phyloP scores from a whole-genome alignment of 2,113 vertebrate genomes.

The Thunnus thynnus region DNA sequence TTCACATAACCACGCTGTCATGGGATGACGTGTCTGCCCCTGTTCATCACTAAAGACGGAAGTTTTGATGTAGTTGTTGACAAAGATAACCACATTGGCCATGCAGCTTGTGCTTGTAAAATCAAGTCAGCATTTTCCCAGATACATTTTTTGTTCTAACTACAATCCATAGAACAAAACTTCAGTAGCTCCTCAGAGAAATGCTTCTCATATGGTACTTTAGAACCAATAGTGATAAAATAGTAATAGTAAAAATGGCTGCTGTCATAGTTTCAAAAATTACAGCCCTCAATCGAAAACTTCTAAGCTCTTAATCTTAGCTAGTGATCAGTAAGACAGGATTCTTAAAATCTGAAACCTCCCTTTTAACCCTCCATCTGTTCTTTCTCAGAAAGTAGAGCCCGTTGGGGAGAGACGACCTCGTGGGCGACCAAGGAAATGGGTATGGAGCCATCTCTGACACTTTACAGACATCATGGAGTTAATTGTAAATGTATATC shows the following conservation, averaged over 20 bases:
- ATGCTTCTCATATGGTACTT: background rate
- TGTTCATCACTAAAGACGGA: background rate
- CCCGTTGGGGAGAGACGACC: constrained; percentile 94
- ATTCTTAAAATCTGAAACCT: constrained; percentile 4
- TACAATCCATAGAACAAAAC: background rate
- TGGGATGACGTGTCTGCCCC: background rate
- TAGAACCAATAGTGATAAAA: background rate
- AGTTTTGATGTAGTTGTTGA: background rate
- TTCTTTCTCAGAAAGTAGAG: constrained; percentile 90
- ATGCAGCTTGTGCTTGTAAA: background rate
- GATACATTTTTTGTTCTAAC: background rate
- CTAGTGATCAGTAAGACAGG: background rate
- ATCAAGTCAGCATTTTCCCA: background rate
- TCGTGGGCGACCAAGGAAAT: constrained; percentile 98
- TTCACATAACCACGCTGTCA: too few relatives aligned
- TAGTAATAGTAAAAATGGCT: background rate
- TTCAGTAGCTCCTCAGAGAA: background rate
- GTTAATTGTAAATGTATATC: constrained; percentile 37
- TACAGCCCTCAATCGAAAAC: background rate
- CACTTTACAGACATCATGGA: constrained; percentile 36
- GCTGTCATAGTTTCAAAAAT: background rate
- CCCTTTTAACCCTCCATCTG: constrained; percentile 6
- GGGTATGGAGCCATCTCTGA: constrained; percentile 87
- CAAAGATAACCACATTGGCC: background rate
- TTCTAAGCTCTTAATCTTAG: background rate